phyloP scores from a whole-genome alignment of 2,888 invertebrate genomes.

The Spialia ferax region DNA sequence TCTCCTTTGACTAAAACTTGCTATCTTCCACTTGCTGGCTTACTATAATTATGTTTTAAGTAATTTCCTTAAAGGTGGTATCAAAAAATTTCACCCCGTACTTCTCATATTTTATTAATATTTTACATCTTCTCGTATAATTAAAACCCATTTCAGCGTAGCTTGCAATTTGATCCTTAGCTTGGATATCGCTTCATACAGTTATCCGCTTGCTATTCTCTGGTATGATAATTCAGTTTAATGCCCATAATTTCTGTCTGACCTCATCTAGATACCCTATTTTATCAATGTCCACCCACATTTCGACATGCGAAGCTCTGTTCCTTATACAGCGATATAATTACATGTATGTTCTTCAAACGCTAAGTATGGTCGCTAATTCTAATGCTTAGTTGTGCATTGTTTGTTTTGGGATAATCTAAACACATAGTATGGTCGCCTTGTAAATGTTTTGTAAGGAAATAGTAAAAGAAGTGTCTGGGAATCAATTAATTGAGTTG shows the following conservation, averaged over 20 bases:
- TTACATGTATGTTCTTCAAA: constrained; percentile 34
- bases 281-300: constrained; percentile 49
- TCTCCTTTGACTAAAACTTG: no score
- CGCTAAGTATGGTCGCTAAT: constrained; percentile 16
- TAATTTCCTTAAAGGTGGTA: no score
- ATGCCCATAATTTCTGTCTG: constrained; percentile 44
- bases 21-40: no score
- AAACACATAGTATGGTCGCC: neutral
- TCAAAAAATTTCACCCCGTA: no score
- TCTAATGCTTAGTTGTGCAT: constrained; percentile 21
- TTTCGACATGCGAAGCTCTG: constrained; percentile 38
- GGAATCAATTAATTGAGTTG: neutral
- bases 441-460: neutral
- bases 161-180: neutral
- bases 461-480: neutral
- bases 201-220: constrained; percentile 16
- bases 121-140: no score
- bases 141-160: no score
- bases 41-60: no score
- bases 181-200: neutral
- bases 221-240: constrained; percentile 14
- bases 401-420: constrained; percentile 22
- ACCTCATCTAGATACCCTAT: constrained; percentile 47
- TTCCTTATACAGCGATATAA: constrained; percentile 36
- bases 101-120: no score